Percentiles rank a stretch among this genome's conserved stretches.
Evolutionary conservation across 2,888 invertebrate genomes (phyloP).

Genomic region (Metalampra italica): DNA sequence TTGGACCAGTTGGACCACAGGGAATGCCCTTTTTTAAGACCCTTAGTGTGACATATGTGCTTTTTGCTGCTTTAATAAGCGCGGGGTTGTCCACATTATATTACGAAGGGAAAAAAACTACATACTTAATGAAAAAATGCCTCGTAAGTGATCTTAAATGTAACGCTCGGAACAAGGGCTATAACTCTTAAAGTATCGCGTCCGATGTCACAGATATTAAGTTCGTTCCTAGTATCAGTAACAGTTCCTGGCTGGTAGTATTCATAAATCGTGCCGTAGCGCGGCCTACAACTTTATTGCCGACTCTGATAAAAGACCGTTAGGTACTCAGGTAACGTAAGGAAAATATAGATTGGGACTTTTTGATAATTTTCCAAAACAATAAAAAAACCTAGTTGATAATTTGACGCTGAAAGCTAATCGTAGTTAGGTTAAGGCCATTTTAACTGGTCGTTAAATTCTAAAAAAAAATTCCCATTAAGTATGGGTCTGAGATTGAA

Average conservation of each 20-base stretch:
- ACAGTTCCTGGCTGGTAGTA: constrained; percentile 1
- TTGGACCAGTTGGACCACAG: no score
- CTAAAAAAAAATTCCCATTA: no score
- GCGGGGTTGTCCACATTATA: no score
- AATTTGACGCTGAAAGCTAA: background rate
- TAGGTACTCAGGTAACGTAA: constrained; percentile 30
- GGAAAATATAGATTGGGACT: constrained; percentile 16
- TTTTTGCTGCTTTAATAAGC: no score
- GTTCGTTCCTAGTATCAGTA: constrained; percentile 13
- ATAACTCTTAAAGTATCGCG: constrained; percentile 24
- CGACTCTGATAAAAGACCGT: constrained; percentile 29
- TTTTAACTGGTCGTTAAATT: no score
- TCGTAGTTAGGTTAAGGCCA: no score
- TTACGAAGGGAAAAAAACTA: no score
- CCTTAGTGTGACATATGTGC: no score
- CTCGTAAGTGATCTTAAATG: background rate
- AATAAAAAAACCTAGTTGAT: no score
- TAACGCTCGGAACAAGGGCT: constrained; percentile 13
- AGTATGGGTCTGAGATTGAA: no score
- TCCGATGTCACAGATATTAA: constrained; percentile 32
- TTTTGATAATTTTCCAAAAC: no score
- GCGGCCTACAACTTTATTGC: constrained; percentile 45
- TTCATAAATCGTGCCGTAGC: constrained; percentile 39
- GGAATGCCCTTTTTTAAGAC: no score
- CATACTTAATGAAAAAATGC: background rate